Conservation (phyloP, 2,888 invertebrate species). For the Dynastes hyllus region DNA sequence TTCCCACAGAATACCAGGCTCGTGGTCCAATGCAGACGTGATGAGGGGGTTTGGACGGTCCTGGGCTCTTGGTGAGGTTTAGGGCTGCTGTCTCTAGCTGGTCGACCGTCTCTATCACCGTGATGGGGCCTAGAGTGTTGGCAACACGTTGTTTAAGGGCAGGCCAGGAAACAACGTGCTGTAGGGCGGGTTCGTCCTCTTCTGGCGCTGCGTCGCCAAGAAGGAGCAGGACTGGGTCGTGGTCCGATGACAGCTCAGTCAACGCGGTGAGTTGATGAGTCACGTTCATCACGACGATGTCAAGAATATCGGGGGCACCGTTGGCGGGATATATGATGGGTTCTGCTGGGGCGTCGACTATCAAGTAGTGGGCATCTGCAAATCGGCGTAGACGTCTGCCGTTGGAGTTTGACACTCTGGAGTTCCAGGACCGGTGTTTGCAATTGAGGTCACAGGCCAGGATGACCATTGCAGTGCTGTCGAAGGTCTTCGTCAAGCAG, state of each 20-base stretch:
- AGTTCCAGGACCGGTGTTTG: no score
- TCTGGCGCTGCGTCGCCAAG: not conserved
- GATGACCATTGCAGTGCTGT: no score
- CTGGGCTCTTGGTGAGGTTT: not conserved
- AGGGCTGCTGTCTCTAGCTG: not conserved
- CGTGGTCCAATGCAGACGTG: no score
- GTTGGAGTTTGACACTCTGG: no score
- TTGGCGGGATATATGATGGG: not conserved
- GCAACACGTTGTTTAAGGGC: not conserved
- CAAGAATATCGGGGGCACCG: slow-evolving; percentile 35
- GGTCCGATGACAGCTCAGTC: slow-evolving; percentile 43
- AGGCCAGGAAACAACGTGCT: not conserved
- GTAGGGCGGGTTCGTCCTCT: not conserved
- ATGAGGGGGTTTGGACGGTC: no score
- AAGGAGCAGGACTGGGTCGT: slow-evolving; percentile 42
- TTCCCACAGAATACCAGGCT: no score
- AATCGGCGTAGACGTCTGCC: no score
- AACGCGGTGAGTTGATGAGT: not conserved
- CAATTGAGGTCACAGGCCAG: no score
- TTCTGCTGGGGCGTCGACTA: slow-evolving; percentile 33
- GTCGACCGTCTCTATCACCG: not conserved
- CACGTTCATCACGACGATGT: slow-evolving; percentile 43
- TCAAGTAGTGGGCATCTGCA: no score
- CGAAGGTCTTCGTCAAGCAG: no score
- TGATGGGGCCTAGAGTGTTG: not conserved